Evolutionary conservation across 2,888 invertebrate species (phyloP).

Genomic region (Prenolepis imparis): DNA sequence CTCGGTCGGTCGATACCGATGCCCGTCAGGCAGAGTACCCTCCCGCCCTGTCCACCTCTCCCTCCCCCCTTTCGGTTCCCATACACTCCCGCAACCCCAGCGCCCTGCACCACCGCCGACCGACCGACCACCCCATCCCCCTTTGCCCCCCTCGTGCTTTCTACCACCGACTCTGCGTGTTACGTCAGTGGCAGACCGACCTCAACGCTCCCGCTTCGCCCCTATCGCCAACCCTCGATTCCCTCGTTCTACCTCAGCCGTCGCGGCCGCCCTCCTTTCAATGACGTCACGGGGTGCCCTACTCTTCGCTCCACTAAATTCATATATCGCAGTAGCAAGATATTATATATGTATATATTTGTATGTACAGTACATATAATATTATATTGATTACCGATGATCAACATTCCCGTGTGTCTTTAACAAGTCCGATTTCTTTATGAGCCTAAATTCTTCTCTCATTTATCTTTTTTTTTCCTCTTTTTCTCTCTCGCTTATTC

Average conservation of each 20-base stretch:
- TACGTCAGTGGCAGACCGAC: constrained; percentile 76
- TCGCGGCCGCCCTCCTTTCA: constrained; percentile 54
- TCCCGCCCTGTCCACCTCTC: constrained; percentile 36
- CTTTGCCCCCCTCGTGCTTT: constrained; percentile 58
- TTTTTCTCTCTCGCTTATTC: neutral
- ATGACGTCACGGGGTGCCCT: constrained; percentile 73
- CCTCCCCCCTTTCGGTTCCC: neutral
- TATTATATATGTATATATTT: constrained; percentile 7
- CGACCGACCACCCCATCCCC: constrained; percentile 38
- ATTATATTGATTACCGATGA: constrained; percentile 70
- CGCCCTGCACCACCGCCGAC: constrained; percentile 35
- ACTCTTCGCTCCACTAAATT: constrained; percentile 74
- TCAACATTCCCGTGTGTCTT: constrained; percentile 62
- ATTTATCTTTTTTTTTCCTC: neutral
- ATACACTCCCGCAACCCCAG: neutral
- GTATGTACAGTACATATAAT: neutral
- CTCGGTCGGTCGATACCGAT: constrained; percentile 75
- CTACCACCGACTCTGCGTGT: constrained; percentile 69
- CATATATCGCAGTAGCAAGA: constrained; percentile 60
- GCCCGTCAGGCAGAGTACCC: constrained; percentile 68
- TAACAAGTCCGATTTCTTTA: neutral
- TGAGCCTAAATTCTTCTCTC: neutral
- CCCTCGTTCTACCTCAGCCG: constrained; percentile 61
- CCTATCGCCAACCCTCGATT: constrained; percentile 41
- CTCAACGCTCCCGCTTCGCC: constrained; percentile 66